phyloP scores from a whole-genome alignment of 2,888 invertebrate species.

The Euzophera pinguis region DNA sequence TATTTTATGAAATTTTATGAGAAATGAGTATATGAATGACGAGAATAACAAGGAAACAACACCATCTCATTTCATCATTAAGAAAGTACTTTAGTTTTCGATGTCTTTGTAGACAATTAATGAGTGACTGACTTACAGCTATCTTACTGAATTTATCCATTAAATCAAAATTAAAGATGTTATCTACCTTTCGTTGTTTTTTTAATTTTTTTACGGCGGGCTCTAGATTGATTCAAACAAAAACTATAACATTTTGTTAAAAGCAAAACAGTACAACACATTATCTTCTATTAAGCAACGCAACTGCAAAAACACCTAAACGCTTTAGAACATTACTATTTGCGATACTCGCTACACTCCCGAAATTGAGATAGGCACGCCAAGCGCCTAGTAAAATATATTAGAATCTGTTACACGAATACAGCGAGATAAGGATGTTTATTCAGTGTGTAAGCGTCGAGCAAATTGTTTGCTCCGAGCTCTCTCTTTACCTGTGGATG shows the following conservation, averaged over 20 bases:
- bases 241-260: too few species aligned
- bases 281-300: not conserved
- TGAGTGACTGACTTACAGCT: too few species aligned
- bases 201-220: too few species aligned
- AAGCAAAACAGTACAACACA: not conserved
- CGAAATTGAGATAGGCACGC: slow-evolving; percentile 32
- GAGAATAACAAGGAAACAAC: too few species aligned
- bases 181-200: too few species aligned
- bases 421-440: slow-evolving; percentile 61
- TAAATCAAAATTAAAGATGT: too few species aligned
- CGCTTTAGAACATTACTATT: slow-evolving; percentile 9
- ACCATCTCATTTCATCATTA: too few species aligned
- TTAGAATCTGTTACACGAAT: slow-evolving; percentile 46
- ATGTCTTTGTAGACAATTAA: too few species aligned
- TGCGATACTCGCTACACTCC: slow-evolving; percentile 1
- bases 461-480: slow-evolving; percentile 71
- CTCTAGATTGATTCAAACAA: too few species aligned
- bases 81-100: too few species aligned
- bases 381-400: slow-evolving; percentile 37
- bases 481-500: slow-evolving; percentile 61
- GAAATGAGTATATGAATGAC: not conserved
- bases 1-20: not conserved
- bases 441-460: slow-evolving; percentile 64
- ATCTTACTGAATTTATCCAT: too few species aligned
- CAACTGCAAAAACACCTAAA: slow-evolving; percentile 6